phyloP scores from a whole-genome alignment of 2,888 invertebrate genomes.

The Chloroclysta siterata region DNA sequence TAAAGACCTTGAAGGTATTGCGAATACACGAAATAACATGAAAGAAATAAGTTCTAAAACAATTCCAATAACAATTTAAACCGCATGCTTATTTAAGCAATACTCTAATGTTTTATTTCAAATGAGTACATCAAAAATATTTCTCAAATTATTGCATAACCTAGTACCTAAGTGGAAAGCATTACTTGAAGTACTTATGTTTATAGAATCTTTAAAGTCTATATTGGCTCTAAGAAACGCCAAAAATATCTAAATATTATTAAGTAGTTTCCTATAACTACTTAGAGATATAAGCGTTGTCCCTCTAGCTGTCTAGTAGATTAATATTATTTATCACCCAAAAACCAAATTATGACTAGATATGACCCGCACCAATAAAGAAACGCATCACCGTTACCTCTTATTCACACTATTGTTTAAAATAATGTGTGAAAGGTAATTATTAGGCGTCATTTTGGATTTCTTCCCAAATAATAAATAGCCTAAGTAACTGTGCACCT shows the following conservation, averaged over 20 bases:
- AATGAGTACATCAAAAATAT: conserved; percentile 10
- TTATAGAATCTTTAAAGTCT: conserved; percentile 11
- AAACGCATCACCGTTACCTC: too few relatives aligned
- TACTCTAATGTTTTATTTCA: neutral
- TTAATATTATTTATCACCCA: neutral
- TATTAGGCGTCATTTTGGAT: too few relatives aligned
- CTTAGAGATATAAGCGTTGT: conserved; percentile 3
- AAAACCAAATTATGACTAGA: conserved; percentile 23
- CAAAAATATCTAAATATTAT: conserved; percentile 22
- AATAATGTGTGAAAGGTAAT: too few relatives aligned
- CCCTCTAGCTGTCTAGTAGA: conserved; percentile 12
- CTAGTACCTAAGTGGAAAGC: conserved; percentile 4
- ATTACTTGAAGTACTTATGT: conserved; percentile 4
- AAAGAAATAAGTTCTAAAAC: conserved; percentile 17
- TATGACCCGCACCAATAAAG: neutral
- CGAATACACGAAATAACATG: conserved; percentile 18
- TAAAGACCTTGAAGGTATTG: conserved; percentile 36
- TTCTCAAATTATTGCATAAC: neutral
- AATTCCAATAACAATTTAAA: conserved; percentile 20
- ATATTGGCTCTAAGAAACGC: conserved; percentile 26
- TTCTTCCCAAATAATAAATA: too few relatives aligned
- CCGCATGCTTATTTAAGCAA: conserved; percentile 9
- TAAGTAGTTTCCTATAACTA: conserved; percentile 10
- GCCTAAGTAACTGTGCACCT: too few relatives aligned
- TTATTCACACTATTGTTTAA: too few relatives aligned